Conservation (phyloP, 2,888 invertebrate genomes). For the Bimastos eiseni region DNA sequence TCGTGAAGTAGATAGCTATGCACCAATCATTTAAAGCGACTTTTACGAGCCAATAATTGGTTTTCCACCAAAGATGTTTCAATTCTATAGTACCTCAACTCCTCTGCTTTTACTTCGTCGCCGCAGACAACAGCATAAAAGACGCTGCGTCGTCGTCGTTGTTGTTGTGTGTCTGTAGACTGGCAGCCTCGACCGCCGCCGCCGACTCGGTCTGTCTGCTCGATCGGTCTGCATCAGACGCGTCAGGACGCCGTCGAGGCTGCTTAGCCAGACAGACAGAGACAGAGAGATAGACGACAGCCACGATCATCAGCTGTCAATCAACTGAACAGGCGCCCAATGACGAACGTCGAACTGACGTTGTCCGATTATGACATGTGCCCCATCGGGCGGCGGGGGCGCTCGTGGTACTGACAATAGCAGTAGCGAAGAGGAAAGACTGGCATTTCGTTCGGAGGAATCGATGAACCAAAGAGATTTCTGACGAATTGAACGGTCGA, state of each 20-base stretch:
- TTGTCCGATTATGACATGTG: neutral
- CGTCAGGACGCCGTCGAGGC: slow-evolving; percentile 13
- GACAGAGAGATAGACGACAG: neutral
- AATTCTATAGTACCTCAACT: neutral
- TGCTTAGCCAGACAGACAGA: neutral
- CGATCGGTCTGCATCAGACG: neutral
- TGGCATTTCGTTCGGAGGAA: neutral
- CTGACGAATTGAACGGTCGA: neutral
- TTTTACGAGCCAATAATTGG: slow-evolving; percentile 13
- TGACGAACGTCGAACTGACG: neutral
- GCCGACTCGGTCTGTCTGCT: neutral
- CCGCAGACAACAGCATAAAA: neutral
- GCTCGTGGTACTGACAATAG: neutral
- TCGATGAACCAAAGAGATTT: neutral
- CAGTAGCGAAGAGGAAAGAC: neutral
- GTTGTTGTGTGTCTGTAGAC: neutral
- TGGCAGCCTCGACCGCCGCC: neutral
- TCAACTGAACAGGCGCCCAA: neutral
- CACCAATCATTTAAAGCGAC: neutral
- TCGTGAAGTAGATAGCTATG: neutral
- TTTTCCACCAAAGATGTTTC: neutral
- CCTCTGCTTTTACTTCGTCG: neutral
- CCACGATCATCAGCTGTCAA: neutral
- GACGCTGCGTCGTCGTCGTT: neutral
- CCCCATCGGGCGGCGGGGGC: neutral